Evolutionary conservation across 2,888 invertebrate species (phyloP), one percentile per base, ranked within the genome.

Genomic region (Drosophila gaucha): DNA sequence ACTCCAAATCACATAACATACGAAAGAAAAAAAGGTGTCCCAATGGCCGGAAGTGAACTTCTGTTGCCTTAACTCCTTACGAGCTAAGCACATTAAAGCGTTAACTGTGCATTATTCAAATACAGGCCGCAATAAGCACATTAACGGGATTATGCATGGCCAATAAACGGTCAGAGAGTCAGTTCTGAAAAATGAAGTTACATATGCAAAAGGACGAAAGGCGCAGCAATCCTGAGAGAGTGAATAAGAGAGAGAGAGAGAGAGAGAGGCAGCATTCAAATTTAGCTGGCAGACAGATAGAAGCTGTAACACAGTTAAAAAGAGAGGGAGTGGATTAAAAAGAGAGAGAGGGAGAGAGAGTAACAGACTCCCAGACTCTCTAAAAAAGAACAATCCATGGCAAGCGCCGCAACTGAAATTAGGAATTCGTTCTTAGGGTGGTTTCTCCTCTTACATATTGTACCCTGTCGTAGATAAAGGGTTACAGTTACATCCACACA

Each of bases 111-210:
- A 89, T 90, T 90, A 89, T 83, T 83, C 86, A 85, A 83, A 86
- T 86, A 67, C 65, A 62, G 64, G 71, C 74, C 72, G 65, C 86
- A 79, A 65, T 82, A 88, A 89, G 83, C 69, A 83, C 89, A 90
- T 90, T 91, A 91, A 89, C 82, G 78, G 90, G 90, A 91, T 91
- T 91, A 90, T 80, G 79, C 82, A 91, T 90, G 91, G 91, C 89
- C 91, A 89, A 91, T 91, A 91, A 91, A 91, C 70, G 85, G 90
- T 83, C 78, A 67, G 71, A 88, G 82, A 85, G 80, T 46, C 36
- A 46, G 22, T 10, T n/a, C 26, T 26, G 26, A 44, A 41, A 10
- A 41, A 33, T 12, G 14, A 31, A 49, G 55, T 35, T 44, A 46
- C 38, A 57, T 86, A 88, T 85, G 89, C 85, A 89, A 80, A 80